Conservation (phyloP, 2,888 invertebrate genomes). For the Drosophila vallismaia region DNA sequence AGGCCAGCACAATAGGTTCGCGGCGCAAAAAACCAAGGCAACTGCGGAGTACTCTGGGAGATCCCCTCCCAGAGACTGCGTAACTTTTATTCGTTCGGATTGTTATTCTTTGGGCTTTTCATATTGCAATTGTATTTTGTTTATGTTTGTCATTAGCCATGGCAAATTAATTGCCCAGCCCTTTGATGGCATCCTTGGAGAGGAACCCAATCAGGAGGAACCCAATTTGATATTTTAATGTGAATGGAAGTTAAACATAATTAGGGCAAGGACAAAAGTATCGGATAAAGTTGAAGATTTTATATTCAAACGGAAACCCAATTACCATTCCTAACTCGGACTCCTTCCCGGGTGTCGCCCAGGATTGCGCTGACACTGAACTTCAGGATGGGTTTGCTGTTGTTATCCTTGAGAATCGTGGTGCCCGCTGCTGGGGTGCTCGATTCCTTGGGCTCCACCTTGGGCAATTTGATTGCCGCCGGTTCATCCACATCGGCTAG, state of each 20-base stretch:
- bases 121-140: slow-evolving; percentile 70
- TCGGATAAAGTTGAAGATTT: no score
- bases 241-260: background rate
- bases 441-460: slow-evolving; percentile 67
- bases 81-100: slow-evolving; percentile 41
- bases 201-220: background rate
- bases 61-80: slow-evolving; percentile 8
- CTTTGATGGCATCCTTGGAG: slow-evolving; percentile 55
- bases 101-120: slow-evolving; percentile 75
- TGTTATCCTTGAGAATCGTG: slow-evolving; percentile 83
- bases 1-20: slow-evolving; percentile 50
- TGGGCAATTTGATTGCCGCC: slow-evolving; percentile 73
- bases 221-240: background rate
- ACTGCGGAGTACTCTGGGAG: slow-evolving; percentile 21
- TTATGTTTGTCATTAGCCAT: slow-evolving; percentile 70
- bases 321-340: slow-evolving; percentile 84
- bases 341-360: slow-evolving; percentile 85
- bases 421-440: slow-evolving; percentile 48
- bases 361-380: slow-evolving; percentile 97
- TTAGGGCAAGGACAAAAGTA: no score
- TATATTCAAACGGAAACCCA: slow-evolving; percentile 10
- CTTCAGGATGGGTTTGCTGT: slow-evolving; percentile 91
- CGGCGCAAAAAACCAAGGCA: slow-evolving; percentile 56
- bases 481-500: slow-evolving; percentile 55
- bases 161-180: slow-evolving; percentile 74